Evolutionary conservation across 2,888 invertebrate genomes (phyloP).

Genomic region (Synanthedon tipuliformis): DNA sequence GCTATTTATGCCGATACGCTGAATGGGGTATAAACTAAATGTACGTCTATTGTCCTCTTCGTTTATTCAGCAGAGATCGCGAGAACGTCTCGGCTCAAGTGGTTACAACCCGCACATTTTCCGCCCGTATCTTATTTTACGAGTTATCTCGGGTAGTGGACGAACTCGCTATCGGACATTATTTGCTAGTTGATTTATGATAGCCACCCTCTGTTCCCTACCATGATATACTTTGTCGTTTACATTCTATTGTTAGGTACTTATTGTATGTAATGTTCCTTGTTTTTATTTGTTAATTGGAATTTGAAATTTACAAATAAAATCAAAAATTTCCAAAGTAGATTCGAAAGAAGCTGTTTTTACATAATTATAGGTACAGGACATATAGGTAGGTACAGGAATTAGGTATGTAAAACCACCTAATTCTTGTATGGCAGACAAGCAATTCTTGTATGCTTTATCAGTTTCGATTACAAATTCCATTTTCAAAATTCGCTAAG

Average conservation of each 20-base stretch:
- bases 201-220: constrained; percentile 7
- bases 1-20: neutral
- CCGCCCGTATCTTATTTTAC: constrained; percentile 19
- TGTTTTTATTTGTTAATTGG: neutral
- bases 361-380: no score
- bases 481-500: no score
- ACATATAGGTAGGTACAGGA: no score
- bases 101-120: constrained; percentile 8
- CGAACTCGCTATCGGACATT: constrained; percentile 21
- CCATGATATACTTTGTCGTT: constrained; percentile 2
- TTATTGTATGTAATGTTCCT: neutral
- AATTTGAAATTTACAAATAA: no score
- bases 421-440: no score
- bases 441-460: no score
- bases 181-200: constrained; percentile 29
- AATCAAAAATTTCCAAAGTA: no score
- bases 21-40: neutral
- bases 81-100: neutral
- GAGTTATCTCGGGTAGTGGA: constrained; percentile 21
- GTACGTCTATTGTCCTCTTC: neutral
- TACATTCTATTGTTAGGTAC: neutral
- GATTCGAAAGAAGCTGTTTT: no score
- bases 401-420: no score
- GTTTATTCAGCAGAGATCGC: neutral
- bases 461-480: no score